Base-by-base conservation (phyloP, 2,888 invertebrate species). In the Tetropium fuscum region DNA sequence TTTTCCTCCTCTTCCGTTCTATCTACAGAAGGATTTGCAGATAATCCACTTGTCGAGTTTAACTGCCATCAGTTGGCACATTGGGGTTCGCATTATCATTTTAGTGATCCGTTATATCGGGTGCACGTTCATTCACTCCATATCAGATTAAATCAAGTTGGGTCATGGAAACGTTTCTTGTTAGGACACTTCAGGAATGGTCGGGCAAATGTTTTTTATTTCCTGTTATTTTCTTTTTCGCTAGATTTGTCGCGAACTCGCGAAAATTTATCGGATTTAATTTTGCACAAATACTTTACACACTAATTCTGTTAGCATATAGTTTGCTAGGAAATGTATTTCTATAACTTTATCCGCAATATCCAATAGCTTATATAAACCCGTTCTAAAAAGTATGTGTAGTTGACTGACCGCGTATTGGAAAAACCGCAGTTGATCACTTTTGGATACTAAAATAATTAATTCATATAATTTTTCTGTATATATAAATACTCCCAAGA, bases 41-140 rank as follows among this genome's bases (percentile, higher is more conserved):
- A 44, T 54, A 54, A 54, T 54, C 54, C 41, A 54, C 54, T 54
- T 54, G 54, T 54, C 54, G 54, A 27, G 44, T 54, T 53, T 54
- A 54, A 54, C 54, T 54, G 54, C 44, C 54, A 54, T 54, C 54
- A 54, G 54, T 44, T 34, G 54, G 54, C 54, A 54, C 54, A 54
- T 54, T 44, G 22, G 54, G 53, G 54, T 38, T 32, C 54, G 16
- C 54, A 54, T 54, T 54, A 54, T 54, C 54, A 54, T 54, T 36
- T 38, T 18, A 18, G 54, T 36, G 54, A 54, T 54, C 54, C 54
- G 54, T 41, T 54, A 44, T 44, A 54, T 54, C 22, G 54, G 34
- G 15, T 20, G 54, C 54, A 54, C 54, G 54, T 54, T 45, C 54
- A 27, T 43, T 43, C 54, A 34, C 45, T 54, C 54, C 36, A 54